A percentile compares a stretch with the other conserved stretches of the same genome.
These are phyloP conservation scores for Cassiopea xamachana DNA, from an alignment of 30 jellyfish, hydroid and myxozoan genomes.

Conservation along the genomic window DNA sequence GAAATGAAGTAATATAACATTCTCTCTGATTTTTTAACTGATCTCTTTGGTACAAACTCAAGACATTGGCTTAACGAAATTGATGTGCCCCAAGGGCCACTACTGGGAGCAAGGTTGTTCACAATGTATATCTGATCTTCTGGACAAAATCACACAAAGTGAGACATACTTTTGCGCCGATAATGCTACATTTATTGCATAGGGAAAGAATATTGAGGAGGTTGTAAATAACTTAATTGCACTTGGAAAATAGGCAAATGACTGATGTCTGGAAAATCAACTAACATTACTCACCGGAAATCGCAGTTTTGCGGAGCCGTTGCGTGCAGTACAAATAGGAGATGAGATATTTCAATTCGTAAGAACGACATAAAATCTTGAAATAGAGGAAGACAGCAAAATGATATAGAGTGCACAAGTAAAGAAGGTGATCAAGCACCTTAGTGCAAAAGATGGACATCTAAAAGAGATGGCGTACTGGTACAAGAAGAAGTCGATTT, in stretches of 20 bases:
- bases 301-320: neutral
- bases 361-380: conserved; percentile 16
- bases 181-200: conserved; percentile 6
- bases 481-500: neutral
- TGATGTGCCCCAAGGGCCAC: neutral
- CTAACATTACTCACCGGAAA: conserved; percentile 18
- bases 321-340: conserved; percentile 4
- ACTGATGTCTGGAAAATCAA: conserved; percentile 32
- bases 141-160: conserved; percentile 26
- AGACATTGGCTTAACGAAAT: neutral
- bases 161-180: conserved; percentile 3
- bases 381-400: conserved; percentile 9
- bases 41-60: neutral
- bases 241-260: conserved; percentile 26
- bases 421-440: neutral
- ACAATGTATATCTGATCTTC: conserved; percentile 25
- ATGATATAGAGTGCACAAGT: conserved; percentile 24
- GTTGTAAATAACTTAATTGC: conserved; percentile 14
- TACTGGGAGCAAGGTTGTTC: conserved; percentile 4
- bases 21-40: too few relatives aligned
- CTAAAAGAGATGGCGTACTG: conserved; percentile 24
- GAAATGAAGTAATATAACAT: too few relatives aligned
- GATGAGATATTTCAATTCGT: conserved; percentile 5
- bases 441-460: conserved; percentile 21
- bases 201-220: conserved; percentile 16